Conservation (phyloP, 2,797 vertebrate species). For the Chelon auratus region DNA sequence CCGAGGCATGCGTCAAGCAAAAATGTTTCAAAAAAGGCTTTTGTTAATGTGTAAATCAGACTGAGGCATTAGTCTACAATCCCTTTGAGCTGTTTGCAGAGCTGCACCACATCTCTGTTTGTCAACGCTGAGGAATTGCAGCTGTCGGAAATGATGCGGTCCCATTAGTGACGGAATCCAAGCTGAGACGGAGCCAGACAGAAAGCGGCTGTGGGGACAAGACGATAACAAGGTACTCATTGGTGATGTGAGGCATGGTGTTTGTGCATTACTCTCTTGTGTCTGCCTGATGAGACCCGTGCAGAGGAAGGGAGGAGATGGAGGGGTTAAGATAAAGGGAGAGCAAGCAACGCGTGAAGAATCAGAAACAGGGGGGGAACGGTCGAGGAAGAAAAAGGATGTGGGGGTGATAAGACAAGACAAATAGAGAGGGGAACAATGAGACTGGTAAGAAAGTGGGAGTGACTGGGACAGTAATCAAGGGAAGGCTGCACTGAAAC, state of each 20-base stretch:
- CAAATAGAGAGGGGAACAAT: slow-evolving; percentile 62
- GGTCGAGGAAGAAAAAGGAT: slow-evolving; percentile 43
- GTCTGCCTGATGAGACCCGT: slow-evolving; percentile 64
- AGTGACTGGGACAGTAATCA: slow-evolving; percentile 64
- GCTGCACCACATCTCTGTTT: slow-evolving; percentile 66
- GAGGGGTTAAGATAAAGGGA: slow-evolving; percentile 65
- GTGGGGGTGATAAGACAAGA: slow-evolving; percentile 63
- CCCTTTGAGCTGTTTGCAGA: slow-evolving; percentile 64
- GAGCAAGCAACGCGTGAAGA: slow-evolving; percentile 20
- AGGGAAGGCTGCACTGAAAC: slow-evolving; percentile 45
- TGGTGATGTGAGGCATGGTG: slow-evolving; percentile 78
- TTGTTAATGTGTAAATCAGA: slow-evolving; percentile 74
- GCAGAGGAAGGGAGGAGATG: slow-evolving; percentile 47
- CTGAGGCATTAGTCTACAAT: slow-evolving; percentile 66
- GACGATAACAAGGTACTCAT: slow-evolving; percentile 83
- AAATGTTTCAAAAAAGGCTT: slow-evolving; percentile 43
- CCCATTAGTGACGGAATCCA: slow-evolving; percentile 77
- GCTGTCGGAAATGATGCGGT: slow-evolving; percentile 74
- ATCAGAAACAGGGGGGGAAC: slow-evolving; percentile 33
- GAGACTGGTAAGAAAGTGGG: slow-evolving; percentile 53
- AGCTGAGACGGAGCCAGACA: slow-evolving; percentile 71
- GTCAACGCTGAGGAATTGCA: slow-evolving; percentile 74
- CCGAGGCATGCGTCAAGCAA: slow-evolving; percentile 35
- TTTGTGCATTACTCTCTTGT: slow-evolving; percentile 60
- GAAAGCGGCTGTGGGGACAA: slow-evolving; percentile 70